A percentile compares a stretch with the other conserved stretches of the same genome.
phyloP scores from a whole-genome alignment of 1,140 invertebrate species.

The Tetramorium simillimum region DNA sequence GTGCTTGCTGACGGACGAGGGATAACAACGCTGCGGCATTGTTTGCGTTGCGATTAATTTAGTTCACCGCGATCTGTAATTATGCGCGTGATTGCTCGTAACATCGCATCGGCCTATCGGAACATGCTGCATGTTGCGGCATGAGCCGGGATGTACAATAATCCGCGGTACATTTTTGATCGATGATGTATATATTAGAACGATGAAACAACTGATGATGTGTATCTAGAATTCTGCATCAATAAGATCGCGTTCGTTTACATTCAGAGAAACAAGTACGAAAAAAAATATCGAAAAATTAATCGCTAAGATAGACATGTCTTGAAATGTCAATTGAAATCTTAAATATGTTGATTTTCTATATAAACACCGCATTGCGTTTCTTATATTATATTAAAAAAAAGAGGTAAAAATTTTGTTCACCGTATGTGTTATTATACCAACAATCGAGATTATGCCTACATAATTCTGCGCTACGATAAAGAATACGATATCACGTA shows the following conservation, averaged over 20 bases:
- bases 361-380: background rate
- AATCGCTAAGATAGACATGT: background rate
- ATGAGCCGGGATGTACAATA: background rate
- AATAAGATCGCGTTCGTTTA: background rate
- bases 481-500: background rate
- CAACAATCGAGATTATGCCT: background rate
- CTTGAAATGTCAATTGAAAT: background rate
- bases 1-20: conserved; percentile 33
- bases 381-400: background rate
- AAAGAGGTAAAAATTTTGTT: background rate
- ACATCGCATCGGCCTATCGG: conserved; percentile 50
- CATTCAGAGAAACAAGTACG: background rate
- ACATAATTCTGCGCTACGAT: background rate
- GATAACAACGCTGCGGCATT: conserved; percentile 56
- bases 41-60: conserved; percentile 63
- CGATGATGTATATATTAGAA: conserved; percentile 8
- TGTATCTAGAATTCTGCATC: background rate
- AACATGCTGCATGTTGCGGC: conserved; percentile 47
- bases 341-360: background rate
- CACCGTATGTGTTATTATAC: background rate
- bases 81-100: conserved; percentile 59
- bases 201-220: background rate
- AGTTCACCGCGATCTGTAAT: conserved; percentile 56
- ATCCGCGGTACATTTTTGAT: conserved; percentile 42
- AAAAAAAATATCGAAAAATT: background rate